A percentile compares a stretch with the other conserved stretches of the same genome.
phyloP scores from a whole-genome alignment of 2,113 vertebrate genomes.

The Burhinus oedicnemus region DNA sequence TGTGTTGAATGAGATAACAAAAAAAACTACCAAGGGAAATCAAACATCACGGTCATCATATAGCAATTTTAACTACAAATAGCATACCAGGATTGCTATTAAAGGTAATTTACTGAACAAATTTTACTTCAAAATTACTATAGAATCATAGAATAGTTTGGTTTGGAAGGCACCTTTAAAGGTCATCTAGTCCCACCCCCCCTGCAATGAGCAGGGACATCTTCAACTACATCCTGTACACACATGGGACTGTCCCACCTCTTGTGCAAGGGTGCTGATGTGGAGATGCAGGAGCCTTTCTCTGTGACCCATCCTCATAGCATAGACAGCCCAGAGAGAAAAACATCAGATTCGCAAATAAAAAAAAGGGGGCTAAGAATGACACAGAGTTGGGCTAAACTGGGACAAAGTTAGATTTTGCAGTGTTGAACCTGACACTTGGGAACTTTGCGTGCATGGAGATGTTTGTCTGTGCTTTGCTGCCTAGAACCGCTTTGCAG shows the following conservation, averaged over 20 bases:
- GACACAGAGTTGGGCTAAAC: not conserved
- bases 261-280: not conserved
- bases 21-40: not conserved
- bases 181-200: not conserved
- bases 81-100: not conserved
- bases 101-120: not conserved
- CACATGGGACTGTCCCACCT: not conserved
- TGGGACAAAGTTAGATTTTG: not conserved
- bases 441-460: not conserved
- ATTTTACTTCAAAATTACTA: not conserved
- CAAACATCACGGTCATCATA: not conserved
- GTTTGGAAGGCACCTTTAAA: not conserved
- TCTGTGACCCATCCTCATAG: not conserved
- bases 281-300: not conserved
- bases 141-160: not conserved
- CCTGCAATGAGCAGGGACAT: not conserved
- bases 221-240: no score
- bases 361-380: not conserved
- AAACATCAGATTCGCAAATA: not conserved
- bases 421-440: not conserved
- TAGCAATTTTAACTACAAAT: not conserved
- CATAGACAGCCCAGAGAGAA: not conserved
- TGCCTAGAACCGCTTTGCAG: not conserved
- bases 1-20: not conserved
- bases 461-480: not conserved